phyloP scores from a whole-genome alignment of 1,140 invertebrate species.

The Hetaerina americana region DNA sequence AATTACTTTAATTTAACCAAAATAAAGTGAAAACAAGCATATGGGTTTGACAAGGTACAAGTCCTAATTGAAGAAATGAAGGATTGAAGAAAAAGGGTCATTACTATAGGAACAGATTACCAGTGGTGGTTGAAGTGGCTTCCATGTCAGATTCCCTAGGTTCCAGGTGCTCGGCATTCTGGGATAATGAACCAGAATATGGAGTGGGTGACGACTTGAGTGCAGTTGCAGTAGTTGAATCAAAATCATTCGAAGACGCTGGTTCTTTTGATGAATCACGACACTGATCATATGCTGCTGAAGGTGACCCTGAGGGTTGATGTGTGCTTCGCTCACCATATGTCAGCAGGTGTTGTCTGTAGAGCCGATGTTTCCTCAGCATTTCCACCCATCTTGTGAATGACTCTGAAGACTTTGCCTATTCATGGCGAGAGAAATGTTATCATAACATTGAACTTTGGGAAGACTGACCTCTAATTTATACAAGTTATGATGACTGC shows the following conservation, averaged over 20 bases:
- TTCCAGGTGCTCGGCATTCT: neutral
- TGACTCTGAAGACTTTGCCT: conserved; percentile 54
- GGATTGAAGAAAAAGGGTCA: no score
- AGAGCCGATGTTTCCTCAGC: conserved; percentile 62
- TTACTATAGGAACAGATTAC: no score
- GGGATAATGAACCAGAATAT: neutral
- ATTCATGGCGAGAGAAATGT: no score
- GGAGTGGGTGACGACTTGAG: no score
- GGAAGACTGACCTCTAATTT: no score
- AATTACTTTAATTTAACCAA: no score
- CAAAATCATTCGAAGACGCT: neutral
- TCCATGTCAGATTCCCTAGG: neutral
- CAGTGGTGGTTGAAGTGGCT: neutral
- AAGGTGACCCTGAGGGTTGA: neutral
- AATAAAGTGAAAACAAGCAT: no score
- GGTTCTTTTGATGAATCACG: neutral
- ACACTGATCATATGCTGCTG: neutral
- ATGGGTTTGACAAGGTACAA: no score
- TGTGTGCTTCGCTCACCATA: conserved; percentile 38
- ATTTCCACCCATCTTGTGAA: conserved; percentile 63
- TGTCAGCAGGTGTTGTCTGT: conserved; percentile 60
- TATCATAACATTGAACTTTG: no score
- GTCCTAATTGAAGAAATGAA: no score
- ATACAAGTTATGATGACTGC: no score
- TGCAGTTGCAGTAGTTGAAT: no score